These are phyloP conservation scores for Isaurus tuberculatus DNA, from an alignment of 92 coral and sea anemone genomes.

Conservation along the genomic window DNA sequence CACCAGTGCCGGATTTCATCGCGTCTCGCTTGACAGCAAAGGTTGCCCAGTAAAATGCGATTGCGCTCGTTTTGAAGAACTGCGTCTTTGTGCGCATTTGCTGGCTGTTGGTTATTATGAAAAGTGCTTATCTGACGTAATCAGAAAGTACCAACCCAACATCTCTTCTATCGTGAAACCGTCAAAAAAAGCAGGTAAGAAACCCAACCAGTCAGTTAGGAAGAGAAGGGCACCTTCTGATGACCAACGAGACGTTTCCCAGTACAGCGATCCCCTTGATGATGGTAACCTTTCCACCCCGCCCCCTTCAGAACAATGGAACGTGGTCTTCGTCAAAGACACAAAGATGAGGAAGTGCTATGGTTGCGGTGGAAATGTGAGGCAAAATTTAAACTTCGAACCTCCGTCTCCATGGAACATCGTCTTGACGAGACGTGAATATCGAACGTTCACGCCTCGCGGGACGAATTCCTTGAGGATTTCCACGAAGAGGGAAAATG, in stretches of 20 bases:
- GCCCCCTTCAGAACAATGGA: neutral
- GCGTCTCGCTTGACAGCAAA: neutral
- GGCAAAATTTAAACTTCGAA: conserved; percentile 8
- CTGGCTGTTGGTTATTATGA: conserved; percentile 1
- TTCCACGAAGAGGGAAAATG: conserved; percentile 45
- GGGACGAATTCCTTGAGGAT: conserved; percentile 23
- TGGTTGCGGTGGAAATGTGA: conserved; percentile 63
- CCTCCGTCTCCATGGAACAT: conserved; percentile 68
- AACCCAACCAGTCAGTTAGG: conserved; percentile 10
- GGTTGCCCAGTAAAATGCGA: conserved; percentile 6
- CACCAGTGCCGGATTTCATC: neutral
- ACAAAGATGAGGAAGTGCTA: conserved; percentile 61
- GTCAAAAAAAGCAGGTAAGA: conserved; percentile 14
- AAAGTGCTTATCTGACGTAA: neutral
- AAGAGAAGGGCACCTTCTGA: neutral
- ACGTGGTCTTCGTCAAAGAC: conserved; percentile 42
- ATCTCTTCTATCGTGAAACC: conserved; percentile 2
- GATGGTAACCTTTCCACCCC: neutral
- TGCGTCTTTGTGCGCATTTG: conserved; percentile 8
- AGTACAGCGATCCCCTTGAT: neutral
- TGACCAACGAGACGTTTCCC: neutral
- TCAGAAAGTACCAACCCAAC: neutral
- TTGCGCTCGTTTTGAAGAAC: neutral
- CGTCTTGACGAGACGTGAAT: conserved; percentile 50
- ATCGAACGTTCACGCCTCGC: conserved; percentile 31